Evolutionary conservation across 2,888 invertebrate species (phyloP).

Genomic region (Steinernema hermaphroditum): DNA sequence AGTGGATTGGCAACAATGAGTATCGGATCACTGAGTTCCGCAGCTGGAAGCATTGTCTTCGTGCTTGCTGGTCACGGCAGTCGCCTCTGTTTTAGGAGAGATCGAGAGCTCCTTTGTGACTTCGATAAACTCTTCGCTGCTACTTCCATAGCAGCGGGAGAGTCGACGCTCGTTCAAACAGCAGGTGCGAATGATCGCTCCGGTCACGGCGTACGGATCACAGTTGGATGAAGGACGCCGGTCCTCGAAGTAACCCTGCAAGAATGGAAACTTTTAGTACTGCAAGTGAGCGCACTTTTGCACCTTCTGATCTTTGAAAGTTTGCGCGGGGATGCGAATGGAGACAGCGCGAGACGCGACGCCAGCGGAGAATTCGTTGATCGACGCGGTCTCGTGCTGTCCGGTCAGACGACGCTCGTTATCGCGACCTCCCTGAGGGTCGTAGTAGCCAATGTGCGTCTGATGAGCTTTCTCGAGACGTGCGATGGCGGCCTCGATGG

Average conservation of each 20-base stretch:
- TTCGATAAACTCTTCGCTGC: not conserved
- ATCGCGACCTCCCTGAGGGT: slow-evolving; percentile 85
- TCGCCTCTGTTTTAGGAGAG: not conserved
- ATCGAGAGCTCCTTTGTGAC: slow-evolving; percentile 5
- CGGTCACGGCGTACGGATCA: slow-evolving; percentile 55
- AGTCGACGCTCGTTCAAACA: slow-evolving; percentile 24
- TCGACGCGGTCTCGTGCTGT: slow-evolving; percentile 90
- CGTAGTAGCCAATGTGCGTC: slow-evolving; percentile 91
- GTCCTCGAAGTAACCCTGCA: slow-evolving; percentile 60
- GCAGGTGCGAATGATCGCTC: slow-evolving; percentile 23
- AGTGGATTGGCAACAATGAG: too few relatives aligned
- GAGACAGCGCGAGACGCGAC: slow-evolving; percentile 75
- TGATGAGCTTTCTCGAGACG: slow-evolving; percentile 86
- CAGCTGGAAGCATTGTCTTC: not conserved
- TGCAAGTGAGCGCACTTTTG: not conserved
- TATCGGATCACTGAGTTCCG: too few relatives aligned
- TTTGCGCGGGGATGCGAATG: slow-evolving; percentile 87
- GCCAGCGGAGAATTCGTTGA: slow-evolving; percentile 83
- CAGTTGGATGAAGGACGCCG: slow-evolving; percentile 60
- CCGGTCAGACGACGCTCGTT: slow-evolving; percentile 92
- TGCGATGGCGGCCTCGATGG: slow-evolving; percentile 90
- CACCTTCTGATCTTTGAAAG: slow-evolving; percentile 73
- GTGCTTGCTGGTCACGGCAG: not conserved
- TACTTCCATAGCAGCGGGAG: slow-evolving; percentile 3
- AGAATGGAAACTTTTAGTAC: too few relatives aligned